Percentiles rank a stretch among this genome's conserved stretches.
Evolutionary conservation across 2,797 vertebrate species (phyloP).

Genomic region (Malurus leucopterus): DNA sequence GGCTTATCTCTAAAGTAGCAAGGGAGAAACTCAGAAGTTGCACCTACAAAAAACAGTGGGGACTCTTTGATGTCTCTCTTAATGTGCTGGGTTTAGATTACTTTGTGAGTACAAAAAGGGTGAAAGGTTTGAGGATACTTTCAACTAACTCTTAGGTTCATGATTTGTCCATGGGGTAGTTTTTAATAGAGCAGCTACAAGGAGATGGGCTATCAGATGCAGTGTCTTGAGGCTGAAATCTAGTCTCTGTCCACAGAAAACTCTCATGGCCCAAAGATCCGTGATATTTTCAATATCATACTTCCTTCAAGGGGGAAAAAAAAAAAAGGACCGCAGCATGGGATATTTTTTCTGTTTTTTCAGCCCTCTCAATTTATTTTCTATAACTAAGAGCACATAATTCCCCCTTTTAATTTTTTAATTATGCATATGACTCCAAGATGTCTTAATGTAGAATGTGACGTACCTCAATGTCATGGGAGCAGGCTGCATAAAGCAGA

Average conservation of each 20-base stretch:
- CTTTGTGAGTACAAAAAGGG: constrained; percentile 65
- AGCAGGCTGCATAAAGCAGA: neutral
- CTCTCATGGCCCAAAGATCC: neutral
- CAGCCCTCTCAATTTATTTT: neutral
- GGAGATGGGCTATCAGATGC: constrained; percentile 48
- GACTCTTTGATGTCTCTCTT: constrained; percentile 72
- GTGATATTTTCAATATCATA: neutral
- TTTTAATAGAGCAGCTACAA: constrained; percentile 64
- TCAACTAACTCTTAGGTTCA: constrained; percentile 62
- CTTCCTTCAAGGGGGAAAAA: neutral
- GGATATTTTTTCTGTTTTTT: neutral
- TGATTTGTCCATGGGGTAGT: constrained; percentile 63
- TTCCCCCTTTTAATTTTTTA: neutral
- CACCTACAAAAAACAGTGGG: constrained; percentile 67
- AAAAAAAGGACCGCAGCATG: neutral
- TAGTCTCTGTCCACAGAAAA: neutral
- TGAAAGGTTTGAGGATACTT: constrained; percentile 70
- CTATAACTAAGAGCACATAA: neutral
- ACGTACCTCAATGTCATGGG: neutral
- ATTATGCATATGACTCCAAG: neutral
- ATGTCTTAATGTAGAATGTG: neutral
- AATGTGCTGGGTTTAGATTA: constrained; percentile 71
- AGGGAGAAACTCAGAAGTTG: constrained; percentile 56
- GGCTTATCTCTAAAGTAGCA: constrained; percentile 68
- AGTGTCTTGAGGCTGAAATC: constrained; percentile 23